Evolutionary conservation across 2,113 vertebrate genomes (phyloP).

Genomic region (Podarcis muralis): DNA sequence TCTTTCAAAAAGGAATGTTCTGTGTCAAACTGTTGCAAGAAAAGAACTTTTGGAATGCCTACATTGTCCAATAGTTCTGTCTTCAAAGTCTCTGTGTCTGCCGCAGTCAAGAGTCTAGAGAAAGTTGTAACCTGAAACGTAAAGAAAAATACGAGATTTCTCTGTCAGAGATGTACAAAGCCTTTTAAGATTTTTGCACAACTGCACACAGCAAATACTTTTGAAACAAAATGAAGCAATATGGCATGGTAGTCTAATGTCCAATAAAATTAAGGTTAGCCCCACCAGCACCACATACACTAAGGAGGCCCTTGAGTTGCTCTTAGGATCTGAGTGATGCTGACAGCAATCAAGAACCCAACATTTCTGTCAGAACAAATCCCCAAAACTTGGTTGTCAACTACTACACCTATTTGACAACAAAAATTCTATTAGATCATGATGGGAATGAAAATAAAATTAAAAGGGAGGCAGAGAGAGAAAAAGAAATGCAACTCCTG

Average conservation of each 20-base stretch:
- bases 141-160: not conserved
- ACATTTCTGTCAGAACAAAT: not conserved
- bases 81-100: slow-evolving; percentile 75
- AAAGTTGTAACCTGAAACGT: slow-evolving; percentile 89
- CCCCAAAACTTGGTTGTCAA: not conserved
- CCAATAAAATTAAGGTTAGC: not conserved
- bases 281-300: no score
- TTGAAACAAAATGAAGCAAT: not conserved
- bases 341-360: not conserved
- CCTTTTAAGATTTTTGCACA: not conserved
- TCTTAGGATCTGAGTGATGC: no score
- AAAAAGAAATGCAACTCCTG: not conserved
- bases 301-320: no score
- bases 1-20: slow-evolving; percentile 89
- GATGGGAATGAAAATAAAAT: not conserved
- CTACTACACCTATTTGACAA: not conserved
- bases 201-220: not conserved
- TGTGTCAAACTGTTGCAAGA: slow-evolving; percentile 92
- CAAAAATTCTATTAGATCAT: not conserved
- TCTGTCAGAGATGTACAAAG: not conserved
- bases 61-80: slow-evolving; percentile 60
- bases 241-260: not conserved
- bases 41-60: slow-evolving; percentile 76
- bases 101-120: slow-evolving; percentile 89
- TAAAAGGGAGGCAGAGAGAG: not conserved